Conservation (phyloP, 2,797 vertebrate species). For the Crocidura indochinensis region DNA sequence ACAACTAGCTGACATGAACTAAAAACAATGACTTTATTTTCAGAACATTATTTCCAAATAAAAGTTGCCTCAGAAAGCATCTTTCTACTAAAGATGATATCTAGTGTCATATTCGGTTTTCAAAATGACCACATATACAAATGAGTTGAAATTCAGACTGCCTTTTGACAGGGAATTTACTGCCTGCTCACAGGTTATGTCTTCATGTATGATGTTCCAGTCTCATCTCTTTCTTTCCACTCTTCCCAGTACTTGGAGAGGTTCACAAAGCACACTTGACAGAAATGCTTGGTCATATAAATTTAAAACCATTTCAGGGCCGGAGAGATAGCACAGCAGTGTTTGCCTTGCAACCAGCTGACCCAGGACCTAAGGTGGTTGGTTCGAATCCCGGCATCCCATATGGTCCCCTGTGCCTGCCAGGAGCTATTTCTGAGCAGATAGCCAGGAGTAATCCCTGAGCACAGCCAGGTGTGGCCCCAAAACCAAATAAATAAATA, state of each 20-base stretch:
- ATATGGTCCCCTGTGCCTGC: no score
- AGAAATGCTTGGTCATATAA: slow-evolving; percentile 25
- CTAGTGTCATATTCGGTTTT: slow-evolving; percentile 6
- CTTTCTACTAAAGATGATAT: background rate
- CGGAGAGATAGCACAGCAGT: no score
- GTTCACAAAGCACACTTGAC: slow-evolving; percentile 34
- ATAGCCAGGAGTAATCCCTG: no score
- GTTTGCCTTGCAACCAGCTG: no score
- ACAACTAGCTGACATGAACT: background rate
- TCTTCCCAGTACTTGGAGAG: background rate
- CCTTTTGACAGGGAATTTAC: background rate
- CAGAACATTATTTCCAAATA: slow-evolving; percentile 55
- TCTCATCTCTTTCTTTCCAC: background rate
- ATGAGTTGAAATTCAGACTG: background rate
- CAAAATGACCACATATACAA: slow-evolving; percentile 19
- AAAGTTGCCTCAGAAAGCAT: slow-evolving; percentile 33
- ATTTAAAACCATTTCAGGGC: slow-evolving; percentile 27
- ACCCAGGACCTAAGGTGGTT: no score
- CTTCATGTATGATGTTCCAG: background rate
- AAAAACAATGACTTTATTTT: slow-evolving; percentile 65
- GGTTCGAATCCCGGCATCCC: no score
- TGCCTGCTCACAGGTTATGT: background rate
- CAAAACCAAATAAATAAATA: no score
- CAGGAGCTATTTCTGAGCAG: no score
- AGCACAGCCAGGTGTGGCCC: no score